Percentiles rank a stretch among this genome's conserved stretches.
Conservation (phyloP, 2,113 vertebrate species). For the Piprites chloris region DNA sequence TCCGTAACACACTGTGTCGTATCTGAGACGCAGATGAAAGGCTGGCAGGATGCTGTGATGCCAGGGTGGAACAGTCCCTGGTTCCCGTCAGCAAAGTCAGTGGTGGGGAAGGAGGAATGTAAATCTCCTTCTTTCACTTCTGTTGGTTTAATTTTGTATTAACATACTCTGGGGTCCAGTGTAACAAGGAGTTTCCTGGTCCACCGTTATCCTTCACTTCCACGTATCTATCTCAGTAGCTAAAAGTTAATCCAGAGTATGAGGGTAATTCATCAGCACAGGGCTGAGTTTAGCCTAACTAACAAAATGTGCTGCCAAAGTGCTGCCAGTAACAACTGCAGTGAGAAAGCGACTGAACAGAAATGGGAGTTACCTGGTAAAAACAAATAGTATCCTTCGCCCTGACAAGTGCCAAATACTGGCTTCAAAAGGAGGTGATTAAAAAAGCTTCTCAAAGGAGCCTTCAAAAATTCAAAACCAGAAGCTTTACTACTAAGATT, state of each 20-base stretch:
- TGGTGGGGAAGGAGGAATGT: rapidly evolving
- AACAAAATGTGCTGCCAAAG: not conserved
- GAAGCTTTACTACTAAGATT: not conserved
- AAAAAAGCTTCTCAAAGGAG: not conserved
- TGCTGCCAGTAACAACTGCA: not conserved
- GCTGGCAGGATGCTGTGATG: not conserved
- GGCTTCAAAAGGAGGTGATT: not conserved
- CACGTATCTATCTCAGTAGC: not conserved
- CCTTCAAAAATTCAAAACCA: not conserved
- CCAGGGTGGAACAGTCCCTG: not conserved
- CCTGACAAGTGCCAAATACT: not conserved
- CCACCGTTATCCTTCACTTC: not conserved
- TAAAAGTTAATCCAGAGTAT: not conserved
- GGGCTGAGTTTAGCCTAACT: not conserved
- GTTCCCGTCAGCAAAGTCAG: not conserved
- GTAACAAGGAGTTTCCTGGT: not conserved
- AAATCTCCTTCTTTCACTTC: not conserved
- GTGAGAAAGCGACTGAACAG: not conserved
- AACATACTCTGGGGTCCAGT: not conserved
- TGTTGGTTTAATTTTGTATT: not conserved
- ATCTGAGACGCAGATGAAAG: not conserved
- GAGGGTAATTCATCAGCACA: not conserved
- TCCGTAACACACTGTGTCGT: not conserved
- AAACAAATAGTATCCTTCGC: not conserved
- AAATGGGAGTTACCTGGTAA: not conserved